Conservation (phyloP, 1,140 invertebrate species). For the Mycetomoellerius zeteki region DNA sequence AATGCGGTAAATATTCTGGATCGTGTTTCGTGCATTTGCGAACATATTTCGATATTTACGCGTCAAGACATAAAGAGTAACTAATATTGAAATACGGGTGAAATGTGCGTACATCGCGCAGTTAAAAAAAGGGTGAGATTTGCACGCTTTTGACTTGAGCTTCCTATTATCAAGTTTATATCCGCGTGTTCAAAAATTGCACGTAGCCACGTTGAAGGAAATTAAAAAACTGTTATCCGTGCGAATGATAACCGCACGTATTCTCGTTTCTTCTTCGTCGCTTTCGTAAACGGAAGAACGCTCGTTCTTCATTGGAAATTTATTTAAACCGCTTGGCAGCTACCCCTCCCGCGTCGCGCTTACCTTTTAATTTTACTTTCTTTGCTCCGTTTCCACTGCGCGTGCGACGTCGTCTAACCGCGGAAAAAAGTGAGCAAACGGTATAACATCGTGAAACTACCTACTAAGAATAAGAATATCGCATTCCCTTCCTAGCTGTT, state of each 20-base stretch:
- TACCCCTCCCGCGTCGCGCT: background rate
- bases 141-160: background rate
- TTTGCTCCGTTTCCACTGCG: slow-evolving; percentile 15
- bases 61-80: background rate
- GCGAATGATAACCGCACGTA: slow-evolving; percentile 46
- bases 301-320: background rate
- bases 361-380: slow-evolving; percentile 64
- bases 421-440: slow-evolving; percentile 41
- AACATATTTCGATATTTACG: slow-evolving; percentile 5
- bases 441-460: slow-evolving; percentile 44
- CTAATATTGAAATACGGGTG: background rate
- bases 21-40: background rate
- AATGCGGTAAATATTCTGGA: background rate
- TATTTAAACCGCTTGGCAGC: slow-evolving; percentile 47
- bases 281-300: slow-evolving; percentile 45
- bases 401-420: slow-evolving; percentile 36
- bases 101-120: background rate
- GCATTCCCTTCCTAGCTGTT: background rate
- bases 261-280: background rate
- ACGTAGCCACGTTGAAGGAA: background rate
- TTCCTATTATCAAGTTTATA: background rate
- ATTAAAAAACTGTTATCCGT: slow-evolving; percentile 44
- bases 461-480: slow-evolving; percentile 58
- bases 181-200: background rate
- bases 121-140: background rate